Evolutionary conservation across 2,888 invertebrate genomes (phyloP).

Genomic region (Cheiracanthium punctorium): DNA sequence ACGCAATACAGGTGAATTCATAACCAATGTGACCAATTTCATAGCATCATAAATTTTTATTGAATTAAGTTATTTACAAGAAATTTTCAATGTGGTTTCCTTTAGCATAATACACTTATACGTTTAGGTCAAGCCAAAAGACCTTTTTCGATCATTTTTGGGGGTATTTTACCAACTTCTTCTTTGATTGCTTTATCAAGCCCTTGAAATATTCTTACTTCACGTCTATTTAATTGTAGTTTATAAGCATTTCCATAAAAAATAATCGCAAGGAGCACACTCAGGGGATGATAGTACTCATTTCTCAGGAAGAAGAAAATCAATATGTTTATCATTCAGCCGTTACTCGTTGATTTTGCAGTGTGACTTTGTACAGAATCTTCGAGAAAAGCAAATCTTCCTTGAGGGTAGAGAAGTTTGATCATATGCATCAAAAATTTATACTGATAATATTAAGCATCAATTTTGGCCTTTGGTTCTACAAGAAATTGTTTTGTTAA

Average conservation of each 20-base stretch:
- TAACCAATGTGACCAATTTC: background rate
- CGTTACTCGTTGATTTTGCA: slow-evolving; percentile 20
- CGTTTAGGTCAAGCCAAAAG: slow-evolving; percentile 11
- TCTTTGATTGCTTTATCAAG: slow-evolving; percentile 16
- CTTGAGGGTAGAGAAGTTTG: slow-evolving; percentile 22
- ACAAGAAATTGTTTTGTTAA: slow-evolving; percentile 26
- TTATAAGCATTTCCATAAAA: slow-evolving; percentile 23
- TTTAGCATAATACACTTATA: background rate
- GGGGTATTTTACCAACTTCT: slow-evolving; percentile 13
- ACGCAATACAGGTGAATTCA: no score
- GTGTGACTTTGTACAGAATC: slow-evolving; percentile 36
- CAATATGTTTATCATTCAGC: background rate
- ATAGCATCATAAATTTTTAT: background rate
- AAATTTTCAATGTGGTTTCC: slow-evolving; percentile 14
- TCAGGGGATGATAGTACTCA: slow-evolving; percentile 34
- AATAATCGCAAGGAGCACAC: slow-evolving; percentile 38
- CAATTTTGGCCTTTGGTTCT: slow-evolving; percentile 13
- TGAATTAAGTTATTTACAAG: background rate
- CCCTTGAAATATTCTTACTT: background rate
- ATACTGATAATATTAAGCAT: no score
- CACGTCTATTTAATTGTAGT: background rate
- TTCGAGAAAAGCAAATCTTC: slow-evolving; percentile 32
- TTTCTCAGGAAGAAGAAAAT: slow-evolving; percentile 4
- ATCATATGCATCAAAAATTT: no score
- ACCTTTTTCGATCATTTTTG: background rate